Evolutionary conservation across 2,113 vertebrate species (phyloP), one percentile per base, ranked within the genome.

Genomic region (Thinocorus orbignyianus): DNA sequence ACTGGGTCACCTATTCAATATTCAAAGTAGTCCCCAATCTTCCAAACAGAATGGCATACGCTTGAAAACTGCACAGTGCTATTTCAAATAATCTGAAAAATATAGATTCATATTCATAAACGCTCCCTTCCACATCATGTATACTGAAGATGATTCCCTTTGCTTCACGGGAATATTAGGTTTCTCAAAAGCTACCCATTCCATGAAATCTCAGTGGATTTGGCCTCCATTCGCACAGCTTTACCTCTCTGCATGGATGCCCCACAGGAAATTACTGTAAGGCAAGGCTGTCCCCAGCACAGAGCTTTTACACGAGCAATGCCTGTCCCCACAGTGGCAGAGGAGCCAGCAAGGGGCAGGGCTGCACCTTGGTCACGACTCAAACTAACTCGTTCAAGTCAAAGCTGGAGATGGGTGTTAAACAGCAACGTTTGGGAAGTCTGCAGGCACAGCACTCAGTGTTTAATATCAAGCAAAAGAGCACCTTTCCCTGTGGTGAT

Each of bases 131-230:
- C 37, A n/a, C 18, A 81, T n/a, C n/a, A 35, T 88, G 52, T 64
- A 39, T 20, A 48, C 76, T 62, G 39, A 86, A 92, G 80, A 93
- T 41, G 33, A 93, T 86, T 86, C 37, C 42, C 39, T 84, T 88
- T 86, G 55, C 73, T 91, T 81, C 77, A 71, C 28, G 61, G 62
- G 81, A 89, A 72, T 65, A 93, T 72, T 35, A 79, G 4, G 17
- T 92, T 92, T 92, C 82, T 94, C 82, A 83, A 80, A 86, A 95
- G 51, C 46, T 55, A 69, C 66, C 30, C 42, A 68, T 62, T 35
- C 74, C 54, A 57, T 4, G 60, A 62, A 84, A 78, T 37, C 74
- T 87, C 89, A 28, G 80, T 31, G 57, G 58, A 87, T 89, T 61
- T 91, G 78, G 81, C 57, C 65, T 91, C 77, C 33, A 10, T 78